A percentile compares a stretch with the other conserved stretches of the same genome.
Conservation (phyloP, 2,888 invertebrate species). For the Nasonovia ribisnigri region DNA sequence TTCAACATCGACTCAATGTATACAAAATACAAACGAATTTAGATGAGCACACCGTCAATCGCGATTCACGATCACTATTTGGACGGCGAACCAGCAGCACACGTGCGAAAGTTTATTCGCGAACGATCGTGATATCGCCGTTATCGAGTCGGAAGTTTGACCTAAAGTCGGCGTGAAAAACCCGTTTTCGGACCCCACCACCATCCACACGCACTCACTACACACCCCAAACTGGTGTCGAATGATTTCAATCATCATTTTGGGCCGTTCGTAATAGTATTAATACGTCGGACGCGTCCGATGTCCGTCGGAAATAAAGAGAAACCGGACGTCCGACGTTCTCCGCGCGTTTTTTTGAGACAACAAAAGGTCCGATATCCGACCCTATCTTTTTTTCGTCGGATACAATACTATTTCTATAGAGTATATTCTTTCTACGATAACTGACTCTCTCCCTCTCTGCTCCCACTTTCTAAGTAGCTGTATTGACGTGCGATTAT, state of each 20-base stretch:
- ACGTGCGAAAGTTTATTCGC: background rate
- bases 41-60: background rate
- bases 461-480: background rate
- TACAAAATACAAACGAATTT: background rate
- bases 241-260: background rate
- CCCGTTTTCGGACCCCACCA: background rate
- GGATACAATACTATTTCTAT: background rate
- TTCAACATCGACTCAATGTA: background rate
- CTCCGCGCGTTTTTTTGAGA: background rate
- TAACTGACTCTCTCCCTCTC: background rate
- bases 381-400: background rate
- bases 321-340: slow-evolving; percentile 2
- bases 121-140: background rate
- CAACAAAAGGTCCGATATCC: background rate
- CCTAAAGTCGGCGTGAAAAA: background rate
- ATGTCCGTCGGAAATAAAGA: slow-evolving; percentile 8
- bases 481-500: background rate
- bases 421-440: background rate
- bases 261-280: background rate
- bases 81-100: background rate
- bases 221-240: background rate
- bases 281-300: background rate
- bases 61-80: background rate
- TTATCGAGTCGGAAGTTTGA: background rate
- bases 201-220: background rate